A percentile compares a stretch with the other conserved stretches of the same genome.
Evolutionary conservation across 2,113 vertebrate species (phyloP).

Genomic region (Psilopogon haemacephalus): DNA sequence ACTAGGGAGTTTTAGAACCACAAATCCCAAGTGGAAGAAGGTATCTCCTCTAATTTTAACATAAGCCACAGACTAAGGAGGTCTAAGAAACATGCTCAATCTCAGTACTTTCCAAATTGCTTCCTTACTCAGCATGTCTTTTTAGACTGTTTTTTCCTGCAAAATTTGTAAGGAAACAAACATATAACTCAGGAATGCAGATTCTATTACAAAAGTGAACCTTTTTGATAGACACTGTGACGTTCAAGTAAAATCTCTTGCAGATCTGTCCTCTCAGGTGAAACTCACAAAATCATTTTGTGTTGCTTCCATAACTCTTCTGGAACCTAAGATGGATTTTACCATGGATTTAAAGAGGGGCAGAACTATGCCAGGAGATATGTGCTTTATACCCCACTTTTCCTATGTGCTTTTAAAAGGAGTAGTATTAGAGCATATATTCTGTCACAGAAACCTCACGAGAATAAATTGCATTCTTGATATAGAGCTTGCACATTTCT

Average conservation of each 20-base stretch:
- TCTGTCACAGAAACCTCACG: not conserved
- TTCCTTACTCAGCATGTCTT: not conserved
- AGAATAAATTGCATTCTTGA: not conserved
- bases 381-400: not conserved
- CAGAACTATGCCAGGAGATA: not conserved
- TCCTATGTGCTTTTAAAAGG: not conserved
- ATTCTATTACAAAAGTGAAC: not conserved
- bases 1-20: not conserved
- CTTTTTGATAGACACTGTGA: not conserved
- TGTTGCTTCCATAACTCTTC: rapidly evolving
- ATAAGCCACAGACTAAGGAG: not conserved
- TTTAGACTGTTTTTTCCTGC: not conserved
- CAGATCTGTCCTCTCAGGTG: not conserved
- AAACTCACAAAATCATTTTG: not conserved
- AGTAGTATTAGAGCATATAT: not conserved
- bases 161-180: not conserved
- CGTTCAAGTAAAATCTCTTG: not conserved
- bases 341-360: not conserved
- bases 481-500: not conserved
- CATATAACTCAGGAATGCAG: not conserved
- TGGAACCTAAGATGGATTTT: not conserved
- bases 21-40: not conserved
- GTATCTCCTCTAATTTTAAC: not conserved
- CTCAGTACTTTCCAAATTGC: not conserved
- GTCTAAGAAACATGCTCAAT: not conserved